Conservation (phyloP, 2,113 vertebrate genomes). For the Oenanthe oenanthe region DNA sequence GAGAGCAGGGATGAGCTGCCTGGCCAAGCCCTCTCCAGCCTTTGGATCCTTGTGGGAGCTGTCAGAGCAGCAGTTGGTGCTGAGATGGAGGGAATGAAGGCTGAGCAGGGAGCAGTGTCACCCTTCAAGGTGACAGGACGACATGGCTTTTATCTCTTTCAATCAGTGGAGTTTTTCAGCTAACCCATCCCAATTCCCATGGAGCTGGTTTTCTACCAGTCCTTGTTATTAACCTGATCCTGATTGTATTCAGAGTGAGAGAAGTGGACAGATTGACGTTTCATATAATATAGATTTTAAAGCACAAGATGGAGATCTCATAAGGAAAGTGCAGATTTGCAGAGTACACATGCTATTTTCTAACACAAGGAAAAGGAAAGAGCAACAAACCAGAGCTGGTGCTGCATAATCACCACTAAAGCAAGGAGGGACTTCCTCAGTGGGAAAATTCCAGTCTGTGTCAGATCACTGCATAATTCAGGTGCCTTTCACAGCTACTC, state of each 20-base stretch:
- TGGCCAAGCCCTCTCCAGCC: conserved; percentile 13
- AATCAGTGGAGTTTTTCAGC: background rate
- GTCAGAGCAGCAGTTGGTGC: background rate
- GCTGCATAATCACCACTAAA: background rate
- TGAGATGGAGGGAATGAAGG: background rate
- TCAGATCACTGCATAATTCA: background rate
- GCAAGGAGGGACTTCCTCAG: background rate
- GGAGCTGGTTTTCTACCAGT: background rate
- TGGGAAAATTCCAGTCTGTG: background rate
- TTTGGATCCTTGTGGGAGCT: background rate
- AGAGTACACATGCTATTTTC: background rate
- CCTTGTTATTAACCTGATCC: background rate
- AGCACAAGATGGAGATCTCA: background rate
- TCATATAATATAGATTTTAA: background rate
- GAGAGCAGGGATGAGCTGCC: conserved; percentile 3
- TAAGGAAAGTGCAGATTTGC: background rate
- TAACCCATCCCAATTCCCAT: background rate
- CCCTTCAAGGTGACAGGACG: background rate
- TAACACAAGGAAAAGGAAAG: background rate
- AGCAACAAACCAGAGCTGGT: background rate
- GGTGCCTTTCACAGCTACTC: background rate
- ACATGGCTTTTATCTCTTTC: background rate
- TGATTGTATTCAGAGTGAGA: background rate
- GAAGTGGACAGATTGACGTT: background rate
- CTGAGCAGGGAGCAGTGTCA: background rate